Conservation (phyloP, 2,113 vertebrate species). For the Electrona antarctica region DNA sequence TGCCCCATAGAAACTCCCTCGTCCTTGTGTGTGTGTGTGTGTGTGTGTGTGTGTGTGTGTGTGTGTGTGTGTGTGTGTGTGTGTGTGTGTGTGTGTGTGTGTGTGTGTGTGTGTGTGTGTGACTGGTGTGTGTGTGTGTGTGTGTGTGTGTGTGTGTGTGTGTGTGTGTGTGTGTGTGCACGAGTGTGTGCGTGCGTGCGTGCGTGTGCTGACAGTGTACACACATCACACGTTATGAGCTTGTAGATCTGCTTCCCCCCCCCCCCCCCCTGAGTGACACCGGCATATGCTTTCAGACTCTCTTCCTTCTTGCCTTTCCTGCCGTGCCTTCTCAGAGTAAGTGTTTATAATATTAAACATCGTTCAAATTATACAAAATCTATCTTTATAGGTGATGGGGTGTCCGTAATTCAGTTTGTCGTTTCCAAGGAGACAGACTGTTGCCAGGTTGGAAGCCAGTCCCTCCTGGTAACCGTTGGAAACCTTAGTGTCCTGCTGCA, state of each 20-base stretch:
- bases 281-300: background rate
- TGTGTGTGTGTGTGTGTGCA: constrained; percentile 31
- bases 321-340: too few species aligned
- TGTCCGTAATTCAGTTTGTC: constrained; percentile 75
- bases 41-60: constrained; percentile 28
- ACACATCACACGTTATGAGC: constrained; percentile 2
- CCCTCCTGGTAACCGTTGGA: constrained; percentile 77
- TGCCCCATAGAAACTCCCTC: too few species aligned
- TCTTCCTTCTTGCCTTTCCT: background rate
- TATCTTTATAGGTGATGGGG: constrained; percentile 70
- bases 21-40: constrained; percentile 32
- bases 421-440: constrained; percentile 77
- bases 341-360: background rate
- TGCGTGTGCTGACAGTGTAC: background rate
- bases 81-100: constrained; percentile 12
- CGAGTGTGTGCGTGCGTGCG: constrained; percentile 1
- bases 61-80: constrained; percentile 18
- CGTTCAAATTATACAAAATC: too few species aligned
- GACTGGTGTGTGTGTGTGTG: background rate
- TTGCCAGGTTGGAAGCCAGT: constrained; percentile 80
- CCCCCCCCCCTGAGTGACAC: constrained; percentile 22
- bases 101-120: constrained; percentile 15
- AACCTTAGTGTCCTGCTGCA: constrained; percentile 75
- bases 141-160: constrained; percentile 1
- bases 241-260: constrained; percentile 24